Evolutionary conservation across 1,140 invertebrate species (phyloP), one percentile per base, ranked within the genome.

Genomic region (Euwallacea fornicatus): DNA sequence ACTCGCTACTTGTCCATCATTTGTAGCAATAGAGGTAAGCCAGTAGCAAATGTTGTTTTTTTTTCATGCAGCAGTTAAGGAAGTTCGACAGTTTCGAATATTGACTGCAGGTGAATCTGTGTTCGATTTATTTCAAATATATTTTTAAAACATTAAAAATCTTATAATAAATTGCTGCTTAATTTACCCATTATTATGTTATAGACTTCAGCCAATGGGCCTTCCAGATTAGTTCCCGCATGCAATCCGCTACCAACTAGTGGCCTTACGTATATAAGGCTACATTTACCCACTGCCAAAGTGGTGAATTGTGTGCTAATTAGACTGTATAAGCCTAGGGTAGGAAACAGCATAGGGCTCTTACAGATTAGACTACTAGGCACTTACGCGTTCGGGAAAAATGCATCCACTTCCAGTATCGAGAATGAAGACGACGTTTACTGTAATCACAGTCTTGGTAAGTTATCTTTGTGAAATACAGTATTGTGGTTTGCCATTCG

Each of bases 361-460:
- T 90, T 94, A 73, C 94, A 96, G 80, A 90, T 97, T 62, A 86
- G 90, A n/a, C 82, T 97, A 10, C 82, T 96, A 8, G 94, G 93
- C 0, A 90, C 89, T 60, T 92, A 93, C 43, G 89, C 90, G 8
- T 91, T 92, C 79, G 87, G 88, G 44, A 88, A 76, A 83, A 50
- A 50, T 13, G 46, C 46, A 0, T 13, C 46, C 2, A 75, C 80
- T 47, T 61, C 46, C 7, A 76, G 76, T 75, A 78, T 69, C 79
- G 80, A 78, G 56, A 67, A 76, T 41, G 70, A 76, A 0, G 78
- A 81, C 68, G 80, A 82, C 44, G 75, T 74, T 0, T 79, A 80
- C 65, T 81, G 77, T 67, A 76, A 76, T 42, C 79, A 77, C 43
- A 77, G 76, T 75, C 65, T 79, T 63, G 72, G 69, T 74, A 68